Base-by-base conservation (phyloP, 2,888 invertebrate species). In the Erebia epiphron region DNA sequence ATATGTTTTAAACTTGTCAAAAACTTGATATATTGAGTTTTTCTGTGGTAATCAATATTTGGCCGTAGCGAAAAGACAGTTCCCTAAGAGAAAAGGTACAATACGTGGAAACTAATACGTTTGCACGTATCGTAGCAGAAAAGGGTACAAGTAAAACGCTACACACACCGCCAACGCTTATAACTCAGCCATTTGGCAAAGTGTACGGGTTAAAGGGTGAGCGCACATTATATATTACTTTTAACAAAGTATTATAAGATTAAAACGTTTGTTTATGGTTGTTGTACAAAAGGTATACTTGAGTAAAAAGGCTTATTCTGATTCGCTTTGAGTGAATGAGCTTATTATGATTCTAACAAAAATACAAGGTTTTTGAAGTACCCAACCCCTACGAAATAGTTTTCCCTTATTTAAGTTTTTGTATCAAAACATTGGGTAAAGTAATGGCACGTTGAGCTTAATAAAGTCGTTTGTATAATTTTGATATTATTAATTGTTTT, bases 181-280 rank as follows among this genome's bases (percentile, higher is more conserved):
- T 18, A 16, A 54, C 18, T 54, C 10, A 18, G 10, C 9, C 21
- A 46, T 18, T 14, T 21, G 13, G 58, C 49, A 65, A 62, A 68
- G 52, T 67, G 57, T 50, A 67, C 50, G 62, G 50, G 62, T 62
- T 21, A 62, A 11, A 49, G 46, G 46, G 21, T 62, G 50, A 56
- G 61, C 62, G 46, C 56, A 35, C 69, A 67, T 67, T 69, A 67
- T 62, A 67, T 67, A 67, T 68, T 66, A 66, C 60, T 57, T 70
- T 69, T 66, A 62, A 68, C 54, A 62, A 21, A 57, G 65, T 68
- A 68, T 72, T 66, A 72, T 66, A 61, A 66, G 69, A 71, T 68
- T 68, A 71, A 64, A 68, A 18, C 54, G 57, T 66, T 66, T 69
- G 61, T 68, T 66, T 57, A 54, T 57, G 62, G 21, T 18, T 62